Evolutionary conservation across 2,888 invertebrate genomes (phyloP), one percentile per base, ranked within the genome.

Genomic region (Scaptodrosophila latifasciaeformis): DNA sequence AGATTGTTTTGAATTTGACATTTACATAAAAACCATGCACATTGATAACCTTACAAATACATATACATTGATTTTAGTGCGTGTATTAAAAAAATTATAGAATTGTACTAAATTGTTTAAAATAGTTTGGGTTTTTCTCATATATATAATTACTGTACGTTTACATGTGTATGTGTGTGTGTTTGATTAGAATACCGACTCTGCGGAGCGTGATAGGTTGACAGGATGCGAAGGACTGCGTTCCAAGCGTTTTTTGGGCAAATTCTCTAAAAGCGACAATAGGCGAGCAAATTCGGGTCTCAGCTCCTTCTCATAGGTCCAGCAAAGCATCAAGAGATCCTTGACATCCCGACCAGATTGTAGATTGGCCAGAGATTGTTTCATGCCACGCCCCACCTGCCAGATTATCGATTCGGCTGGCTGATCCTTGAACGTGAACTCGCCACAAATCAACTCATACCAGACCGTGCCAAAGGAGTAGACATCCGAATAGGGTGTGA

Each of bases 391-490:
- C 3, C 99, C 99, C 43, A 98, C 97, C 86, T 97, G 96, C 96
- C 97, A 99, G 81, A 99, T 97, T 59, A 99, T 93, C 2, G 96
- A 92, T 86, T 99, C 98, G 0, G 97, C 93, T 12, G 96, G 94
- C 84, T 96, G 95, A 12, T 92, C 92, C 85, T 95, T 95, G 87
- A 97, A 98, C 2, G 99, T 98, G 91, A 96, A 98, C 82, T 97
- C 97, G 2, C 96, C 96, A 82, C 96, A 96, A 48, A 99, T 88
- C 52, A 99, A 88, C 88, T 99, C 99, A 87, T 97, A 99, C 98
- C 98, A 99, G 27, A 99, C 96, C 50, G 99, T 99, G 45, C 98
- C 99, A 88, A 99, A 99, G 35, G 99, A 97, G 87, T 96, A 99
- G 24, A 99, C 94, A 86, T 99, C 99, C 1, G 97, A 96, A 54